These are phyloP conservation scores for Thamnophis elegans DNA, from an alignment of 2,797 vertebrate species.

Conservation along the genomic window DNA sequence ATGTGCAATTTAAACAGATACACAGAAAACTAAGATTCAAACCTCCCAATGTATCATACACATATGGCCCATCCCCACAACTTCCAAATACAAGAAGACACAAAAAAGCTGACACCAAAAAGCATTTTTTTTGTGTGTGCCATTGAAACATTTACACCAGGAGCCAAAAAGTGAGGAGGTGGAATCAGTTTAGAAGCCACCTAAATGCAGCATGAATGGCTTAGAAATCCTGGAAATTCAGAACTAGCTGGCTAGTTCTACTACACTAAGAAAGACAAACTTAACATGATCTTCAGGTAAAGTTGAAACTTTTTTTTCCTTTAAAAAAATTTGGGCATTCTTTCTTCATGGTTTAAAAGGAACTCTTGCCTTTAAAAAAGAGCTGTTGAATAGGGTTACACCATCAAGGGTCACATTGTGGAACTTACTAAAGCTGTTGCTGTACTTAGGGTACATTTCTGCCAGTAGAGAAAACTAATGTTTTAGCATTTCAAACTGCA, in stretches of 20 bases:
- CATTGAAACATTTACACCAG: constrained; percentile 23
- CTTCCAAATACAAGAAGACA: constrained; percentile 2
- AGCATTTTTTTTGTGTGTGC: constrained; percentile 9
- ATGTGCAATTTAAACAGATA: neutral
- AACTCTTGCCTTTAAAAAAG: neutral
- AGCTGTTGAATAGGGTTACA: neutral
- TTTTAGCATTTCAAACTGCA: neutral
- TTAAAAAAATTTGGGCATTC: neutral
- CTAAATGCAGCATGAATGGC: constrained; percentile 13
- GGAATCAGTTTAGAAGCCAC: constrained; percentile 10
- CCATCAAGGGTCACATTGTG: neutral
- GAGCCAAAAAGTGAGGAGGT: constrained; percentile 18
- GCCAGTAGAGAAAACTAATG: neutral
- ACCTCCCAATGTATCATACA: neutral
- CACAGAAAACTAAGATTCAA: constrained; percentile 2
- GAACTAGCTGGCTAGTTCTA: constrained; percentile 9
- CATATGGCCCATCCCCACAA: neutral
- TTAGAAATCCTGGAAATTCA: constrained; percentile 24
- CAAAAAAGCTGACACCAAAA: constrained; percentile 4
- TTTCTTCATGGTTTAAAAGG: neutral
- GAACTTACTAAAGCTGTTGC: neutral
- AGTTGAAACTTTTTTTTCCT: neutral
- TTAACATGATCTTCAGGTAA: neutral
- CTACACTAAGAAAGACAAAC: constrained; percentile 10
- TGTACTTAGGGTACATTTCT: neutral